Percentiles rank a stretch among this genome's conserved stretches.
phyloP scores from a whole-genome alignment of 1,140 invertebrate genomes.

The Colletes gigas region DNA sequence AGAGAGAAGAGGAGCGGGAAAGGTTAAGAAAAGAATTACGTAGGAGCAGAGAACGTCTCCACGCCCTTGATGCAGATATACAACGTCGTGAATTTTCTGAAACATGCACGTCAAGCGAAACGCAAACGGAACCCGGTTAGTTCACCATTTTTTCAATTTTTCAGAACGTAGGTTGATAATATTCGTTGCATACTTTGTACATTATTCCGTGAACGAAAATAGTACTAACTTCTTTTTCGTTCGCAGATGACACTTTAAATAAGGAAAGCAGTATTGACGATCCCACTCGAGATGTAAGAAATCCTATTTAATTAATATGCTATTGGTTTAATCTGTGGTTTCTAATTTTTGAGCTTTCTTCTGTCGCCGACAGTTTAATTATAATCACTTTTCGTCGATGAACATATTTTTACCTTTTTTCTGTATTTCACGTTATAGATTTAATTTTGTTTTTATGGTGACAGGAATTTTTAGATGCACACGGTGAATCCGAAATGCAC shows the following conservation, averaged over 20 bases:
- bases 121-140: slow-evolving; percentile 70
- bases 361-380: background rate
- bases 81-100: slow-evolving; percentile 73
- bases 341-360: background rate
- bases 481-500: slow-evolving; percentile 57
- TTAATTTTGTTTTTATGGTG: slow-evolving; percentile 26
- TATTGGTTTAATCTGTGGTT: background rate
- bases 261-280: slow-evolving; percentile 65
- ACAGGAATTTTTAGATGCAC: slow-evolving; percentile 70
- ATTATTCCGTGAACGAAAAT: background rate
- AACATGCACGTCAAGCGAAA: slow-evolving; percentile 59
- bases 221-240: background rate
- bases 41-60: slow-evolving; percentile 86
- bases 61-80: slow-evolving; percentile 82
- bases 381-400: no score
- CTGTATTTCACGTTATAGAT: background rate
- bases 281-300: slow-evolving; percentile 70
- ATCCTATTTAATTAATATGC: slow-evolving; percentile 22
- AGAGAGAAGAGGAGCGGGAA: slow-evolving; percentile 88
- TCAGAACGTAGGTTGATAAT: slow-evolving; percentile 15
- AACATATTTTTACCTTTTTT: background rate
- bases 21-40: slow-evolving; percentile 87
- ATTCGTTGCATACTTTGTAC: background rate
- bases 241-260: slow-evolving; percentile 63
- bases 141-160: slow-evolving; percentile 39